Base-by-base conservation (phyloP, 2,888 invertebrate species). In the Metopia argyrocephala region DNA sequence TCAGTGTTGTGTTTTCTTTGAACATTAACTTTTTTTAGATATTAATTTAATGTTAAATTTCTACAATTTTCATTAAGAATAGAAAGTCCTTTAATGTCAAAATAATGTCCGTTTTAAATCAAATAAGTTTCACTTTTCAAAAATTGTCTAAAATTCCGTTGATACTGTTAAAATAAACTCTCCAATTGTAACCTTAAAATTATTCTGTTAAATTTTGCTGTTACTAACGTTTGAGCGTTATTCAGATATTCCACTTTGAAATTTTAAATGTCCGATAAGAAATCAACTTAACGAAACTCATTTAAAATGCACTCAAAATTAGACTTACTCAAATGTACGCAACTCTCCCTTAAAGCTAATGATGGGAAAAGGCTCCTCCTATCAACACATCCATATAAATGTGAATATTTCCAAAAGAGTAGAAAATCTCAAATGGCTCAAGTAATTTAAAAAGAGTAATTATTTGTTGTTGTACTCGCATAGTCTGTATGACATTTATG, bases 261-360 rank as follows among this genome's bases (percentile, higher is more conserved):
- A 38, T 45, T n/a, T 31, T 15, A 54, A 52, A 31, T 76, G 12
- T 38, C 79, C 57, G 59, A 78, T 66, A 48, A 66, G 74, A 66
- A 38, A 46, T n/a, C 2, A 70, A 81, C 70, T 81, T 78, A 78
- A 78, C 81, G 81, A 81, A 81, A 66, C 68, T 64, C 54, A 46
- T 28, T 38, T n/a, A 5, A 7, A 12, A 31, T 3, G 0, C 21
- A 25, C 64, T 48, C 66, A 45, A 9, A 74, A 3, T 31, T 23
- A 57, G 7, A 68, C 28, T 54, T 21, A 54, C 5, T 20, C 1
- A 38, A 1, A 7, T n/a, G 2, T n/a, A 45, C 5, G n/a, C 25
- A 64, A 25, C 7, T 64, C 38, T 70, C 76, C 56, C 18, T 31
- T 69, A 71, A 71, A 68, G 5, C 68, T 64, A 65, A 64, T n/a